Evolutionary conservation across 2,113 vertebrate genomes (phyloP).

Genomic region (Ibidorhyncha struthersii): DNA sequence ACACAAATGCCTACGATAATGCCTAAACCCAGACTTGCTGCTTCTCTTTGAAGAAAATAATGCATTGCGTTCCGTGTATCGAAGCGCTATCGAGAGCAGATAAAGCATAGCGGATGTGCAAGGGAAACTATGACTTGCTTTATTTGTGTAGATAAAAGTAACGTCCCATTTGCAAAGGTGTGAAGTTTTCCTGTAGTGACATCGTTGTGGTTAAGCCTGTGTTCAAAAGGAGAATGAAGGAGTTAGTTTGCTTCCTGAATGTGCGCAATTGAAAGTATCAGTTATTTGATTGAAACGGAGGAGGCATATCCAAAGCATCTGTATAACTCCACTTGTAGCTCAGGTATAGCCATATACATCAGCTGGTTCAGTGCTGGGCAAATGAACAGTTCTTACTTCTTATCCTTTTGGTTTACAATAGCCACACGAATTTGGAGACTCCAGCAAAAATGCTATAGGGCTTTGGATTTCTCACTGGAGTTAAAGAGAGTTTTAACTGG

Average conservation of each 20-base stretch:
- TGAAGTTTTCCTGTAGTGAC: background rate
- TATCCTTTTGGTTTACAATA: background rate
- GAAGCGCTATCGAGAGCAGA: background rate
- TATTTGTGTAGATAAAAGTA: background rate
- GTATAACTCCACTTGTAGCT: background rate
- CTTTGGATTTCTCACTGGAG: background rate
- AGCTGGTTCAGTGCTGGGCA: background rate
- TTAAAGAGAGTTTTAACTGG: background rate
- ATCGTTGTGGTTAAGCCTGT: background rate
- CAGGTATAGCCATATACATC: background rate
- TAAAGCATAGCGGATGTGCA: accelerated
- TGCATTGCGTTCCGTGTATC: accelerated
- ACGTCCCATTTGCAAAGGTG: background rate
- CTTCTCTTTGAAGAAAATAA: background rate
- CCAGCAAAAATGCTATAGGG: background rate
- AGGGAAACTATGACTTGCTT: background rate
- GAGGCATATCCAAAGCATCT: background rate
- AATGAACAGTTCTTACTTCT: background rate
- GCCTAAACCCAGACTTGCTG: background rate
- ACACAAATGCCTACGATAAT: accelerated
- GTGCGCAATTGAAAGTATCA: background rate
- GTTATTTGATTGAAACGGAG: background rate
- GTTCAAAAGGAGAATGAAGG: background rate
- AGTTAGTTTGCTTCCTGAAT: background rate
- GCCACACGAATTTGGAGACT: background rate